phyloP scores from a whole-genome alignment of 2,797 vertebrate species.

The Hoplostethus atlanticus region DNA sequence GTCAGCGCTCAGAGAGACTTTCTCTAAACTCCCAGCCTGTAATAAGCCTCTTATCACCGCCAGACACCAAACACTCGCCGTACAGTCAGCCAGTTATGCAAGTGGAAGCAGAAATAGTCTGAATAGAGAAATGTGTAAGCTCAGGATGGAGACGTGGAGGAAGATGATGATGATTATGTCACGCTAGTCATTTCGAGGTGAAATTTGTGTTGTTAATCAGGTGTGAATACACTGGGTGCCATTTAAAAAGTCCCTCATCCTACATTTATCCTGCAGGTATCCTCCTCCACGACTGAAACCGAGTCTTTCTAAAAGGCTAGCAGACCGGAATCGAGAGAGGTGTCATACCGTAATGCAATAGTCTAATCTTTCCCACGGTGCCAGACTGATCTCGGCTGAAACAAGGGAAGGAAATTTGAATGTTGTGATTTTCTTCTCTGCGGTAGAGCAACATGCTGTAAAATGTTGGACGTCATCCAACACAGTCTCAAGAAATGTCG shows the following conservation, averaged over 20 bases:
- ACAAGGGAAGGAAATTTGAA: too few relatives aligned
- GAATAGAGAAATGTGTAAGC: conserved; percentile 42
- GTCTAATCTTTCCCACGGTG: too few relatives aligned
- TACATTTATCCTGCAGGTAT: neutral
- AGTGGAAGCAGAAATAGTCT: neutral
- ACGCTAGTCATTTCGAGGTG: conserved; percentile 20
- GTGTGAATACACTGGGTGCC: conserved; percentile 32
- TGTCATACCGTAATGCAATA: too few relatives aligned
- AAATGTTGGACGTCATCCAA: too few relatives aligned
- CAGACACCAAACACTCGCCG: conserved; percentile 8
- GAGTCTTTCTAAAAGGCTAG: too few relatives aligned
- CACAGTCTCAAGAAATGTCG: too few relatives aligned
- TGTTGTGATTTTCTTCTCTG: too few relatives aligned
- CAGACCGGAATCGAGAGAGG: too few relatives aligned
- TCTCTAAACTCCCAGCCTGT: neutral
- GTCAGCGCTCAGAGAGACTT: neutral
- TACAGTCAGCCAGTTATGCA: conserved; percentile 6
- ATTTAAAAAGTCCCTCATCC: conserved; percentile 36
- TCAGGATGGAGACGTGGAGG: conserved; percentile 5
- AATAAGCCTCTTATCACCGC: conserved; percentile 57
- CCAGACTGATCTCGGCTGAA: too few relatives aligned
- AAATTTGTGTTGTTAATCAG: conserved; percentile 44
- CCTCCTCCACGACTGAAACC: neutral
- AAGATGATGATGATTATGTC: conserved; percentile 25
- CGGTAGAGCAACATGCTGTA: too few relatives aligned